Evolutionary conservation across 2,113 vertebrate genomes (phyloP).

Genomic region (Microtus ochrogaster): DNA sequence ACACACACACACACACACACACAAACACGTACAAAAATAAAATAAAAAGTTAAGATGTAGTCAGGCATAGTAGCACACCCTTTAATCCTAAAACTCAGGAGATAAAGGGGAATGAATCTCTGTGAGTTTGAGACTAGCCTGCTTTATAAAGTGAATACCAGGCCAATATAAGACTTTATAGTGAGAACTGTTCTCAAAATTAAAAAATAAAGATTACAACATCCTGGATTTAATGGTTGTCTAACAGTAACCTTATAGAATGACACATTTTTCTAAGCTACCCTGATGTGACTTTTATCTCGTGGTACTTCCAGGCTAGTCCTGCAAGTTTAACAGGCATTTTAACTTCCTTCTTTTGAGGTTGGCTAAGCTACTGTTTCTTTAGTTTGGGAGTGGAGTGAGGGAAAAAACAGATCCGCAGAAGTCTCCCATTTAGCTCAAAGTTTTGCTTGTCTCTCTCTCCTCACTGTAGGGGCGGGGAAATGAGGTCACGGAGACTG

Average conservation of each 20-base stretch:
- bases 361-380: background rate
- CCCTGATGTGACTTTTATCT: background rate
- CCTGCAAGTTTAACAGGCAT: background rate
- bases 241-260: background rate
- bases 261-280: slow-evolving; percentile 19
- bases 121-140: background rate
- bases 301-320: background rate
- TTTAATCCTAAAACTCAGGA: background rate
- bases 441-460: background rate
- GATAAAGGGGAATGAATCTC: background rate
- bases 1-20: background rate
- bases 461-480: background rate
- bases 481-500: background rate
- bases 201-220: background rate
- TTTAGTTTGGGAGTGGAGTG: background rate
- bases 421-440: background rate
- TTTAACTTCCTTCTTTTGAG: background rate
- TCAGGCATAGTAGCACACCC: background rate
- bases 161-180: background rate
- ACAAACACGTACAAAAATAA: background rate
- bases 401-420: background rate
- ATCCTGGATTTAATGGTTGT: background rate
- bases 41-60: no score
- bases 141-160: background rate
- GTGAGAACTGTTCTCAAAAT: background rate